Conservation (phyloP, 2,113 vertebrate genomes). For the Ailurus styani region DNA sequence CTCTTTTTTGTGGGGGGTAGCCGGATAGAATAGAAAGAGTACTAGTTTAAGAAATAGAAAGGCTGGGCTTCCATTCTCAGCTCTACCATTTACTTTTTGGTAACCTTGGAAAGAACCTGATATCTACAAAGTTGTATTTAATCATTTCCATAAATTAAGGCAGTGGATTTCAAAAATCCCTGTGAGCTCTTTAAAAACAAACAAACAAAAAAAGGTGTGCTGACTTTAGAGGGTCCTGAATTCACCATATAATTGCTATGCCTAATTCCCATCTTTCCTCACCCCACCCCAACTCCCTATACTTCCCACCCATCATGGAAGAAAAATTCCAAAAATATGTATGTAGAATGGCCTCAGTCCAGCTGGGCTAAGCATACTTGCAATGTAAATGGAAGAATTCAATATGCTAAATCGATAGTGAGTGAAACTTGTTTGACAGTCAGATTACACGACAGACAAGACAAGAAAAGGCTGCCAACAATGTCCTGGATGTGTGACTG, state of each 20-base stretch:
- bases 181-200: not conserved
- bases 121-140: not conserved
- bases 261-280: not conserved
- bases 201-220: not conserved
- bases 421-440: not conserved
- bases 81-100: not conserved
- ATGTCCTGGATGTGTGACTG: not conserved
- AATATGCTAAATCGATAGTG: not conserved
- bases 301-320: not conserved
- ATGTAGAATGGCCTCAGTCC: not conserved
- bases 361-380: not conserved
- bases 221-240: not conserved
- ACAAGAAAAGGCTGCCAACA: not conserved
- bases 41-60: not conserved
- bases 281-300: not conserved
- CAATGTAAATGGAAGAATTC: constrained; percentile 17
- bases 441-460: constrained; percentile 19
- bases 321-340: not conserved
- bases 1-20: not conserved
- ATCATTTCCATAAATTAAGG: not conserved
- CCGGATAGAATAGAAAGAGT: not conserved
- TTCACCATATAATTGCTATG: not conserved
- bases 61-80: not conserved
- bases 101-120: not conserved
- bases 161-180: not conserved